Evolutionary conservation across 2,888 invertebrate species (phyloP).

Genomic region (Camptogramma bilineatum): DNA sequence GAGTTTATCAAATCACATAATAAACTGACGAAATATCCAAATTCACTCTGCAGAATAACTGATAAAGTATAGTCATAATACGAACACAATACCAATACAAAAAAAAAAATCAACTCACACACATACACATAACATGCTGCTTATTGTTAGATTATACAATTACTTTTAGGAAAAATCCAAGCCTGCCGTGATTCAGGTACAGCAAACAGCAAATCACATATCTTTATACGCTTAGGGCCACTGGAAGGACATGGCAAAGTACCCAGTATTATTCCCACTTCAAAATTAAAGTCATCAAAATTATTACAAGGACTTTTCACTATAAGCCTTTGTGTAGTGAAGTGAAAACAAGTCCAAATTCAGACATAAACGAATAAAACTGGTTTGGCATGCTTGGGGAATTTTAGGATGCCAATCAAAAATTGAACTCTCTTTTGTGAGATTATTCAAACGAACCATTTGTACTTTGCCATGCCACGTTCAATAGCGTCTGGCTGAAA

Average conservation of each 20-base stretch:
- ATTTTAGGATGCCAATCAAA: not conserved
- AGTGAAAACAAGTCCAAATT: not conserved
- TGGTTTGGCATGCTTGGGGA: not conserved
- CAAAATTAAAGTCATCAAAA: not conserved
- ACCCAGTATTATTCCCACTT: not conserved
- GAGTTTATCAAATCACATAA: too few species aligned
- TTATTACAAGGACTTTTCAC: not conserved
- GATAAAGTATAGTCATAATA: not conserved
- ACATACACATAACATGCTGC: constrained; percentile 28
- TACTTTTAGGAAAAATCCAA: constrained; percentile 54
- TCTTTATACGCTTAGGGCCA: constrained; percentile 6
- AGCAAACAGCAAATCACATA: constrained; percentile 21
- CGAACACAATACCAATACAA: not conserved
- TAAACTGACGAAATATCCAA: too few species aligned
- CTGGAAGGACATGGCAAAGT: constrained; percentile 5
- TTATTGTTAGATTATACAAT: constrained; percentile 14
- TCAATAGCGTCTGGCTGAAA: constrained; percentile 15
- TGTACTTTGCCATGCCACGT: constrained; percentile 10
- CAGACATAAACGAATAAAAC: not conserved
- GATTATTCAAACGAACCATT: not conserved
- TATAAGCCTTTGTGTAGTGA: not conserved
- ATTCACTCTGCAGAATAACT: not conserved
- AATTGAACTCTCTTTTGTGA: not conserved
- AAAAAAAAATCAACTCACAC: constrained; percentile 2
- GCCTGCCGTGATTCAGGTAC: constrained; percentile 54